Evolutionary conservation across 1,140 invertebrate species (phyloP).

Genomic region (Trachymyrmex cornetzi): DNA sequence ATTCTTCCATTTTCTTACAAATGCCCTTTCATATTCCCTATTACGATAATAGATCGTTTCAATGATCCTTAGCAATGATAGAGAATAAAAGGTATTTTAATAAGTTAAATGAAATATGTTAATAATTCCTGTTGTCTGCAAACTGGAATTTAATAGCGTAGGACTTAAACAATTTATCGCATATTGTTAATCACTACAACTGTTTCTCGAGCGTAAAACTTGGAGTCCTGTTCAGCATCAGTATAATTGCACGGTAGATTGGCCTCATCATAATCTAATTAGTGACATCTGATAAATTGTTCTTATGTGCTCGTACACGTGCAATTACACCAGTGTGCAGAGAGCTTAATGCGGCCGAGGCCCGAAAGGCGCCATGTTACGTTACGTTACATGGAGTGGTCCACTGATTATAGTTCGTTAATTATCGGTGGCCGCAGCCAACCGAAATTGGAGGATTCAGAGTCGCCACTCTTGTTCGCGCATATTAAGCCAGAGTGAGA

Average conservation of each 20-base stretch:
- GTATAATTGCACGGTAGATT: background rate
- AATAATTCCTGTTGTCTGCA: background rate
- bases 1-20: no score
- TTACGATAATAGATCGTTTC: background rate
- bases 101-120: background rate
- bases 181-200: background rate
- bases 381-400: slow-evolving; percentile 66
- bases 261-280: slow-evolving; percentile 66
- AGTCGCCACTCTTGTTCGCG: slow-evolving; percentile 61
- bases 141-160: background rate
- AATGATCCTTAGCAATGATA: background rate
- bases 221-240: background rate
- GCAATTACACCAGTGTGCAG: slow-evolving; percentile 34
- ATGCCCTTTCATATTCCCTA: no score
- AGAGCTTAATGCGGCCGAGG: slow-evolving; percentile 54
- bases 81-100: background rate
- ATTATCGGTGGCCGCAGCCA: slow-evolving; percentile 72
- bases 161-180: background rate
- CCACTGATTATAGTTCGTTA: slow-evolving; percentile 75
- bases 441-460: slow-evolving; percentile 75
- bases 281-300: slow-evolving; percentile 63
- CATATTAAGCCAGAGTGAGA: slow-evolving; percentile 54
- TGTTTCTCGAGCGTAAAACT: background rate
- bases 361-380: slow-evolving; percentile 56
- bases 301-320: background rate